phyloP scores from a whole-genome alignment of 1,140 invertebrate genomes.

The Cheumatopsyche charites region DNA sequence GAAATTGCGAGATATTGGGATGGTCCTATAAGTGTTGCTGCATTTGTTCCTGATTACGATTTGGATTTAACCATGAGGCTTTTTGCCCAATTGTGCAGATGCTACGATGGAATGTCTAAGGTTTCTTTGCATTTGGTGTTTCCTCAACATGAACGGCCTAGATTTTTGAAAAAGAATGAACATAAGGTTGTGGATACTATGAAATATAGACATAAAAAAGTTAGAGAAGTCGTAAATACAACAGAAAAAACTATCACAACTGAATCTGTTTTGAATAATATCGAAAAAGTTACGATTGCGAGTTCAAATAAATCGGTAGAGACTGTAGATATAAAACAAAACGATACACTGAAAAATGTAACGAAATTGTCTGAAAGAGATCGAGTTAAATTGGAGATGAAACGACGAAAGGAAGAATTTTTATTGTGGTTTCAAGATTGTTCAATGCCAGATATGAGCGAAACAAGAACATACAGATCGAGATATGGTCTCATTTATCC shows the following conservation, averaged over 20 bases:
- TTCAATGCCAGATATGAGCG: conserved; percentile 53
- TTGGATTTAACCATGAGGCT: conserved; percentile 66
- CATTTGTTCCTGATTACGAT: conserved; percentile 74
- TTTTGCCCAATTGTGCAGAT: conserved; percentile 68
- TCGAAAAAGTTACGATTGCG: neutral
- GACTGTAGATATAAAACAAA: neutral
- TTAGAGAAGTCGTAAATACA: neutral
- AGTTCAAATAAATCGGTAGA: neutral
- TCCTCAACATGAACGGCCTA: conserved; percentile 56
- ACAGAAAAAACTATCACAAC: neutral
- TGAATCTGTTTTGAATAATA: neutral
- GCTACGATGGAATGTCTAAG: conserved; percentile 70
- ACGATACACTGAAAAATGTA: neutral
- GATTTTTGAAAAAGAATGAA: conserved; percentile 41
- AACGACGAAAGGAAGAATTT: neutral
- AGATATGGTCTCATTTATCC: conserved; percentile 69
- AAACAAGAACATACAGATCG: conserved; percentile 61
- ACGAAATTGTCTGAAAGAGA: neutral
- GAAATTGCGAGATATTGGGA: conserved; percentile 75
- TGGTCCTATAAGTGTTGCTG: conserved; percentile 74
- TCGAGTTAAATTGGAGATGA: neutral
- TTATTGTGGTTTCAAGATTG: conserved; percentile 52
- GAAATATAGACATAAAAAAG: neutral
- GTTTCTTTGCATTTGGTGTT: conserved; percentile 75
- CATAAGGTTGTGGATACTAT: neutral